These are phyloP conservation scores for Microctenopoma lineatum DNA, from an alignment of 2,797 vertebrate genomes.

Conservation along the genomic window DNA sequence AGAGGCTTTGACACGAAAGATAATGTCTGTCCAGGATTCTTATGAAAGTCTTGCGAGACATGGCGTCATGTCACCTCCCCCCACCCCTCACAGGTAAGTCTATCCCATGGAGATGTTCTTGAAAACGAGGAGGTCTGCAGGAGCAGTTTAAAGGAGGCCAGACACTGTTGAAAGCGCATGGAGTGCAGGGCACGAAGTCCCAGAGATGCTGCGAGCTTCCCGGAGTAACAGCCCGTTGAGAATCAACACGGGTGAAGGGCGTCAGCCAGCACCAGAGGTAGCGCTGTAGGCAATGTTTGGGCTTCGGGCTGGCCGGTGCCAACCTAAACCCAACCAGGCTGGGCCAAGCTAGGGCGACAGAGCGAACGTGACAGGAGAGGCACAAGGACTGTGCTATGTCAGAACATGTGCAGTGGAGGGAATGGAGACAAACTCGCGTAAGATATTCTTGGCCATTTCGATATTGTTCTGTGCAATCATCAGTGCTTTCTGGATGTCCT, in stretches of 20 bases:
- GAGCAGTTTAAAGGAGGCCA: slow-evolving; percentile 56
- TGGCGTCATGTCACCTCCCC: slow-evolving; percentile 7
- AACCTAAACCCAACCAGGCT: slow-evolving; percentile 54
- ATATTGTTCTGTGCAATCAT: slow-evolving; percentile 99
- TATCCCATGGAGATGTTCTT: slow-evolving; percentile 34
- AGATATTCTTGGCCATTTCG: slow-evolving; percentile 99
- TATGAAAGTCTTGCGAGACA: slow-evolving; percentile 27
- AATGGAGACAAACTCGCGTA: slow-evolving; percentile 96
- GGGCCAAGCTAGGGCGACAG: slow-evolving; percentile 67
- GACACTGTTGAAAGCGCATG: slow-evolving; percentile 73
- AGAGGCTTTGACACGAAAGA: slow-evolving; percentile 69
- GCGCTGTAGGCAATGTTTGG: slow-evolving; percentile 59
- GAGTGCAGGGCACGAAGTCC: slow-evolving; percentile 70
- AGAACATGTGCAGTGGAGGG: slow-evolving; percentile 91
- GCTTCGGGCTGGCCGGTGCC: slow-evolving; percentile 51
- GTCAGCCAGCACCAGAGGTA: slow-evolving; percentile 59
- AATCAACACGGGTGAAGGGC: slow-evolving; percentile 61
- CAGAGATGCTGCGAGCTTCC: slow-evolving; percentile 61
- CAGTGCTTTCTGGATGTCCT: slow-evolving; percentile 99
- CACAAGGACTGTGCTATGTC: slow-evolving; percentile 87
- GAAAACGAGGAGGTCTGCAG: slow-evolving; percentile 45
- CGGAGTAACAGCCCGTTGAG: slow-evolving; percentile 62
- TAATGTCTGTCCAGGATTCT: slow-evolving; percentile 54
- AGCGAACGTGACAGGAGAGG: slow-evolving; percentile 33
- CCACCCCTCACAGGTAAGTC: slow-evolving; percentile 8